These are phyloP conservation scores for Akabosia matsudoensis DNA, from an alignment of 1,140 invertebrate species.

Conservation along the genomic window DNA sequence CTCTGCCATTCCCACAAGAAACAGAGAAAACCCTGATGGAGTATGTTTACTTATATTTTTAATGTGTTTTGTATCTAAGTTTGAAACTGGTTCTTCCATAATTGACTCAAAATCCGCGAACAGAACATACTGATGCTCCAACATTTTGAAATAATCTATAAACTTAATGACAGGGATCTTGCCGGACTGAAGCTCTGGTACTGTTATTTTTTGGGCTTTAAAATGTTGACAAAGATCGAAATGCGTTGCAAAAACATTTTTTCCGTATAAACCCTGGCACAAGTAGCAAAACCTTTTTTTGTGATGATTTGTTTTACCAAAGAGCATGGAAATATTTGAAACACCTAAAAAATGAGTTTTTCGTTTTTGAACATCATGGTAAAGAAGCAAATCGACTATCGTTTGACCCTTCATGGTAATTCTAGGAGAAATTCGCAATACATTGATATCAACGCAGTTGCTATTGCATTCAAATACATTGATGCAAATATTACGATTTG, in stretches of 20 bases:
- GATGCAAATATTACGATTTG: not conserved
- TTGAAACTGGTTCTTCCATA: not conserved
- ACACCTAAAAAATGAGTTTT: constrained; percentile 9
- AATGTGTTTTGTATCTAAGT: not conserved
- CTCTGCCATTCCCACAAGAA: constrained; percentile 5
- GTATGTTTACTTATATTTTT: constrained; percentile 12
- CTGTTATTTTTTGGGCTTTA: constrained; percentile 14
- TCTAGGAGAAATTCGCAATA: not conserved
- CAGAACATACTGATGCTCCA: not conserved
- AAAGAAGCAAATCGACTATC: constrained; percentile 11
- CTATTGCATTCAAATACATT: constrained; percentile 22
- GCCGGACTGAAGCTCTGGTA: not conserved
- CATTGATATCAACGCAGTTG: not conserved
- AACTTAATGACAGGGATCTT: constrained; percentile 18
- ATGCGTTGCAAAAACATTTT: not conserved
- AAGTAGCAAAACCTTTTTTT: constrained; percentile 16
- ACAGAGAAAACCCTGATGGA: constrained; percentile 23
- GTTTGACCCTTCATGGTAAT: not conserved
- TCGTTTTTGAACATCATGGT: not conserved
- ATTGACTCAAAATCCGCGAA: not conserved
- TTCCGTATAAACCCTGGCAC: constrained; percentile 10
- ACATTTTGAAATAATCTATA: not conserved
- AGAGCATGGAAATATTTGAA: not conserved
- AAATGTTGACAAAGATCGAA: not conserved
- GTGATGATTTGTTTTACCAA: constrained; percentile 13